Base-by-base conservation (phyloP, 2,888 invertebrate species). In the Drosophila percnosoma region DNA sequence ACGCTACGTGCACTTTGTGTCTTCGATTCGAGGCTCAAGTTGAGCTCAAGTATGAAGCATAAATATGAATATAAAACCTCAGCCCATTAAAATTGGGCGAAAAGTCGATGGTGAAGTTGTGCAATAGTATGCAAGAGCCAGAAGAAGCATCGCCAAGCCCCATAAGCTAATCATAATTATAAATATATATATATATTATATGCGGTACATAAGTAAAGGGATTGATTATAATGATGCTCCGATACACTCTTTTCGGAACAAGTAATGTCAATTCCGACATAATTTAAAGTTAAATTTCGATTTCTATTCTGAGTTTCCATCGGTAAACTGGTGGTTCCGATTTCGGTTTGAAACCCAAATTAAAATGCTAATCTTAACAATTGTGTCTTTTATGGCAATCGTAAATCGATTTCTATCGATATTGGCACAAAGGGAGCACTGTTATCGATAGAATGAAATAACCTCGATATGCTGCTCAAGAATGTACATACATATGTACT, bases 1-100 rank as follows among this genome's bases (percentile, higher is more conserved):
- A 33, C 36, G 33, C 18, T 67, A 67, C 67, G 67, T 67, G 67
- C n/a, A 38, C 36, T 31, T 67, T 66, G 51, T 48, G 66, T 36
- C 31, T 31, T 24, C 66, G 36, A 53, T 24, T 53, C 34, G 66
- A 21, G 31, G n/a, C 21, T 18, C 36, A 29, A 42, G 13, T 21
- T 18, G 45, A 27, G 59, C 51, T 36, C 18, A 27, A 27, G 27
- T 15, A 36, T 15, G 5, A 5, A n/a, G 18, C 11, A 31, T 45
- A 15, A 45, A 24, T 45, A 24, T 24, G 15, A 45, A 21, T 45
- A 45, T 15, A 4, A 13, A 21, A 18, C 21, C 21, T 21, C 4
- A 7, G 45, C 5, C 40, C 40, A 21, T 11, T 40, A 4, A 21
- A n/a, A 21, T 21, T 21, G n/a, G n/a, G 4, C n/a, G n/a, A 40